These are phyloP conservation scores for Paratrypauchen microcephalus DNA, from an alignment of 2,797 vertebrate species.

Conservation along the genomic window DNA sequence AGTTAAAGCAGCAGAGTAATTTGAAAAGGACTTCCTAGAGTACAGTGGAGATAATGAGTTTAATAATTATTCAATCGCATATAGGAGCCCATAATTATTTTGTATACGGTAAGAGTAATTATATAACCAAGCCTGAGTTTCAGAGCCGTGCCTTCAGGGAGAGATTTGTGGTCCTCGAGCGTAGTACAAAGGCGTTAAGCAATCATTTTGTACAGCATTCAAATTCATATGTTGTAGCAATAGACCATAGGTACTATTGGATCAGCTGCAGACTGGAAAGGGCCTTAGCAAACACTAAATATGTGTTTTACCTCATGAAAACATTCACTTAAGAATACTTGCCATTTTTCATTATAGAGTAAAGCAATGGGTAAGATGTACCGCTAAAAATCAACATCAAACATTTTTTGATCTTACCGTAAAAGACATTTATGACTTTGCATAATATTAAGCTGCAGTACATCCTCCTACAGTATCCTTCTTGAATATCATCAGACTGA, in stretches of 20 bases:
- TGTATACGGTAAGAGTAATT: conserved; percentile 14
- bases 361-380: background rate
- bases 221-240: conserved; percentile 10
- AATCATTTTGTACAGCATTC: conserved; percentile 8
- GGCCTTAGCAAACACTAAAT: background rate
- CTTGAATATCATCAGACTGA: background rate
- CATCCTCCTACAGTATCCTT: background rate
- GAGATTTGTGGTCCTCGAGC: conserved; percentile 5
- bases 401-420: background rate
- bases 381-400: background rate
- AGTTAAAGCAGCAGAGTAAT: conserved; percentile 37
- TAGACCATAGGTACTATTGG: background rate
- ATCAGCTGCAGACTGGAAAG: background rate
- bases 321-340: background rate
- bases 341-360: background rate
- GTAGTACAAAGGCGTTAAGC: conserved; percentile 6
- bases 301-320: conserved; percentile 4
- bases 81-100: conserved; percentile 9
- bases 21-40: conserved; percentile 33
- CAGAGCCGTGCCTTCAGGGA: conserved; percentile 3
- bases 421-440: background rate
- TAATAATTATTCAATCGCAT: conserved; percentile 17
- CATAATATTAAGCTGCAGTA: background rate
- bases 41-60: conserved; percentile 15
- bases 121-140: conserved; percentile 7